phyloP scores from a whole-genome alignment of 1,140 invertebrate genomes.

The Lepidurus arcticus region DNA sequence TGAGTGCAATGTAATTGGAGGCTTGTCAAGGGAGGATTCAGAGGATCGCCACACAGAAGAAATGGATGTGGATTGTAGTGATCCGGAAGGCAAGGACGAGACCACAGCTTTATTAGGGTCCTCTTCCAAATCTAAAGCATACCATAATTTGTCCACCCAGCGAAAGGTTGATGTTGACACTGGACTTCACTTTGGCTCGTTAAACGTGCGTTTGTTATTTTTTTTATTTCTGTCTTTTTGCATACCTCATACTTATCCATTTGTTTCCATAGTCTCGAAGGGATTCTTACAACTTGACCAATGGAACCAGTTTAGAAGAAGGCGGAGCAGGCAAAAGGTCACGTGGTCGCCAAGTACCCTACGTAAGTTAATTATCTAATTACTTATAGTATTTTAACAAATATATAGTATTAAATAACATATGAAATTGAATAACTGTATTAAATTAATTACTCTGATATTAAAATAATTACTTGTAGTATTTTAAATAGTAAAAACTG shows the following conservation, averaged over 20 bases:
- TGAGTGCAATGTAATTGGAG: conserved; percentile 11
- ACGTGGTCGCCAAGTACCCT: neutral
- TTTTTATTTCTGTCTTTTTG: neutral
- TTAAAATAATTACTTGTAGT: too few species aligned
- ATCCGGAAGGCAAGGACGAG: conserved; percentile 8
- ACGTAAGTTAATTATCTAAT: neutral
- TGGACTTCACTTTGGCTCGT: neutral
- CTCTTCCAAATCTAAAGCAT: neutral
- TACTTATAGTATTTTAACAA: too few species aligned
- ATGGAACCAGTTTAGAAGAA: conserved; percentile 1
- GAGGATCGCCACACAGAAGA: conserved; percentile 6
- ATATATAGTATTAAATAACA: too few species aligned
- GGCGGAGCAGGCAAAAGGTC: neutral
- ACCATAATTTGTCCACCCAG: neutral
- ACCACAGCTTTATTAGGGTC: neutral
- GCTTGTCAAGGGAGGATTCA: neutral
- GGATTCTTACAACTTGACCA: neutral
- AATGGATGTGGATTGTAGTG: conserved; percentile 8
- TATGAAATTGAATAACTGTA: too few species aligned
- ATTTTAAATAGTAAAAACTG: too few species aligned
- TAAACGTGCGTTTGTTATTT: neutral
- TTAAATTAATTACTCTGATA: too few species aligned
- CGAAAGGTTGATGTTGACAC: neutral
- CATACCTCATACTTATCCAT: neutral
- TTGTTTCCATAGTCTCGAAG: neutral